Evolutionary conservation across 2,113 vertebrate genomes (phyloP), one percentile per base, ranked within the genome.

Genomic region (Triplophysa tibetana): DNA sequence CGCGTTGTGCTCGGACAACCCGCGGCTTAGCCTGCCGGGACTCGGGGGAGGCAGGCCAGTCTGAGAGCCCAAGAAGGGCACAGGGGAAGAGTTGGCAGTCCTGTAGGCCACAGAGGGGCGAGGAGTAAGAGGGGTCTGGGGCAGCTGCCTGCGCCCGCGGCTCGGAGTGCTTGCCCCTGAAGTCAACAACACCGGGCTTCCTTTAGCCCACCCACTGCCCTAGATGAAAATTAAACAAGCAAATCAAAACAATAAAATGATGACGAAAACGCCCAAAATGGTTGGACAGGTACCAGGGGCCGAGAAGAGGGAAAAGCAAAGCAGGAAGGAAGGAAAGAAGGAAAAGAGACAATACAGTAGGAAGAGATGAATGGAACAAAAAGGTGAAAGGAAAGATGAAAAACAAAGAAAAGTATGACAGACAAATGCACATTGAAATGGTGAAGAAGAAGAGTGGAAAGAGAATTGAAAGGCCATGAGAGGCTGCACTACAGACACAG

Each of bases 91-190:
- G 90, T 95, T 94, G 85, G 95, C 96, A 67, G 96, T 98, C 94
- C 95, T 97, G 94, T 95, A 98, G 84, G 95, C 94, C 90, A 99
- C 93, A 86, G 92, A 95, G 77, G 96, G 97, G 8, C 96, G 95
- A 8, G 95, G 95, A 78, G 94, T 97, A 85, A 94, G 91, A 43
- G 96, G 96, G 68, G 95, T 97, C 94, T 95, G 96, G 72, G 97
- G 96, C 82, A 98, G 95, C 93, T 97, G 96, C 87, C 97, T 95
- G 87, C 96, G 95, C 77, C 95, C 95, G 3, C 93, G 94, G 90
- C 94, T 95, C 0, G 96, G 93, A 78, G 94, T 95, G 92, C 96
- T 96, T 91, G 93, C 94, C 92, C 93, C 94, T 89, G 95, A 96
- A 90, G 92, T 95, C 84, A 93, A 91, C 91, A 91, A 90, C 93